These are phyloP conservation scores for Cercopithecus mitis DNA, from an alignment of 2,797 vertebrate species.

Conservation along the genomic window DNA sequence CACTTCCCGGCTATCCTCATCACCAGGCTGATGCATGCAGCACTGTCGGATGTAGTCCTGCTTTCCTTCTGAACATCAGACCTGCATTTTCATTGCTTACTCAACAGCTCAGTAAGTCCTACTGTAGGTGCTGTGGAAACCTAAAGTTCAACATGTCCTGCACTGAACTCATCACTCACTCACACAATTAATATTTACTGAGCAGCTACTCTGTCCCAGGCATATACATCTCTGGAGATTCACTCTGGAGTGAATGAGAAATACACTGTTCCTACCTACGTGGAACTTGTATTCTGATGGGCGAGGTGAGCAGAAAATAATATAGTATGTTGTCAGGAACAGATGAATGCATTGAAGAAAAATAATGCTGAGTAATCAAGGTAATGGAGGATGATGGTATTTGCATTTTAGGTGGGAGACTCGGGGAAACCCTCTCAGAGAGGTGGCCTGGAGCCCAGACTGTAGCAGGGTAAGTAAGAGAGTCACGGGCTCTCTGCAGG, in stretches of 20 bases:
- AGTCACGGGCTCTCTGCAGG: not conserved
- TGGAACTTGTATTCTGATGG: not conserved
- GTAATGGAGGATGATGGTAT: not conserved
- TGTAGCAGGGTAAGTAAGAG: too few relatives aligned
- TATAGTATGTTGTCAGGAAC: not conserved
- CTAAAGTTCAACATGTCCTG: not conserved
- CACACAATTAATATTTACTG: not conserved
- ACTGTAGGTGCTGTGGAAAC: not conserved
- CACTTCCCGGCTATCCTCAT: rapidly evolving
- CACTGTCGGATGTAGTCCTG: rapidly evolving
- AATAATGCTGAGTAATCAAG: not conserved
- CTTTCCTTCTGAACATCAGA: not conserved
- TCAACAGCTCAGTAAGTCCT: not conserved
- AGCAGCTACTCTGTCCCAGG: not conserved
- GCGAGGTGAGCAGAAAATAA: not conserved
- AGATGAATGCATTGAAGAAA: not conserved
- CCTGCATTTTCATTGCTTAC: not conserved
- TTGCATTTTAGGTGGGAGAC: not conserved
- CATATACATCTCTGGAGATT: not conserved
- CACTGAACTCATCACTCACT: not conserved
- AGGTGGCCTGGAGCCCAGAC: not conserved
- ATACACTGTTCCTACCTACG: not conserved
- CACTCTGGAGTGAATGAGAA: not conserved
- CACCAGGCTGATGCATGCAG: too few relatives aligned
- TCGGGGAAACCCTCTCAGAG: not conserved